These are phyloP conservation scores for Cossypha caffra DNA, from an alignment of 2,797 vertebrate genomes.

Conservation along the genomic window DNA sequence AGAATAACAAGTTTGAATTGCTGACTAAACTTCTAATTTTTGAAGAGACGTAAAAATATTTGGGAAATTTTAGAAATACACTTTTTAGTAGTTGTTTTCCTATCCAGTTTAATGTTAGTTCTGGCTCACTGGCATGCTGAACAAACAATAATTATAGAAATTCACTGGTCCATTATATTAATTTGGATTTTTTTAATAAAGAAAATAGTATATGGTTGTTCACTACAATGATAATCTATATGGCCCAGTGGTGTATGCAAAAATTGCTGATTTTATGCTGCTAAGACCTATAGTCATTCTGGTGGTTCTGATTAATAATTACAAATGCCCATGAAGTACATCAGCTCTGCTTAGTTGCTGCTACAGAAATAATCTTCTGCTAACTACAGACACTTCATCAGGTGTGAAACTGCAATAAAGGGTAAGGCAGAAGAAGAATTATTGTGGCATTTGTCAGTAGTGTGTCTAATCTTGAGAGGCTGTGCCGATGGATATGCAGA, in stretches of 20 bases:
- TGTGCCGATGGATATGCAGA: slow-evolving; percentile 83
- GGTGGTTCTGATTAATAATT: slow-evolving; percentile 18
- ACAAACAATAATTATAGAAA: not conserved
- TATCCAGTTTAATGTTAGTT: not conserved
- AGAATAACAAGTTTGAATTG: not conserved
- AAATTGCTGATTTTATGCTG: not conserved
- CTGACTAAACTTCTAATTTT: not conserved
- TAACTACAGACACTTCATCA: slow-evolving; percentile 31
- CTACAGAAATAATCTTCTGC: slow-evolving; percentile 17
- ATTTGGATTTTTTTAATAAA: not conserved
- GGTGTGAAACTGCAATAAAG: slow-evolving; percentile 50
- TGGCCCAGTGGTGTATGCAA: not conserved
- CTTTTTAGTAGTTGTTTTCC: not conserved
- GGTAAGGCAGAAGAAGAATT: slow-evolving; percentile 35
- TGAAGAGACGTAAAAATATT: not conserved
- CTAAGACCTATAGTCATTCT: not conserved
- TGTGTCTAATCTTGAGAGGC: slow-evolving; percentile 69
- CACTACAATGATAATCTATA: not conserved
- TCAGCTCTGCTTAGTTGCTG: not conserved
- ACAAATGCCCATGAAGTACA: not conserved
- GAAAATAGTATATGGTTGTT: not conserved
- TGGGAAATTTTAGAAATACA: not conserved
- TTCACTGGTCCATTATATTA: not conserved
- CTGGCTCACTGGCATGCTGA: not conserved
- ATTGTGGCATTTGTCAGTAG: slow-evolving; percentile 79